phyloP scores from a whole-genome alignment of 1,140 invertebrate species.

The Meloidogyne hapla region DNA sequence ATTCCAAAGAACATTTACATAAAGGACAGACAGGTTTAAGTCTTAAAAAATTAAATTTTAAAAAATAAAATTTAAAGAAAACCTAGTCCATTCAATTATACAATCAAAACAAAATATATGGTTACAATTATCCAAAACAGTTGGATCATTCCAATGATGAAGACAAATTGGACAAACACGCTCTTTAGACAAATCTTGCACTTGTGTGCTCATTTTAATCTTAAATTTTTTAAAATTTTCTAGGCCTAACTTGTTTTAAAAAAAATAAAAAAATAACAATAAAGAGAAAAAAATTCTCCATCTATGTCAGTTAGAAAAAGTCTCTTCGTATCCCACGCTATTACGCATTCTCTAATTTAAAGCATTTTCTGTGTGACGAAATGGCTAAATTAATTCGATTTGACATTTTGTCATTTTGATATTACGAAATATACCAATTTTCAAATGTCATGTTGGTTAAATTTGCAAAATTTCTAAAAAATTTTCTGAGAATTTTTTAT shows the following conservation, averaged over 20 bases:
- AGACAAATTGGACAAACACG: conserved; percentile 31
- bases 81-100: conserved; percentile 37
- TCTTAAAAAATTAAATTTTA: neutral
- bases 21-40: conserved; percentile 27
- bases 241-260: neutral
- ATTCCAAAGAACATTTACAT: conserved; percentile 27
- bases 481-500: too few relatives aligned
- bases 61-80: neutral
- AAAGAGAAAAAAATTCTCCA: too few relatives aligned
- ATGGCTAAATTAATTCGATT: too few relatives aligned
- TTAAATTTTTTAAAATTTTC: neutral
- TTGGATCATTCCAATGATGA: conserved; percentile 27
- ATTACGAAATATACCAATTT: too few relatives aligned
- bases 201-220: neutral
- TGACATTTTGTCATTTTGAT: too few relatives aligned
- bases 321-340: too few relatives aligned
- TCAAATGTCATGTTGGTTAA: too few relatives aligned
- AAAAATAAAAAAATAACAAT: too few relatives aligned
- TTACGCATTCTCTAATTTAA: too few relatives aligned
- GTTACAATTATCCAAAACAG: conserved; percentile 28
- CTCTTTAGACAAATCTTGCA: neutral
- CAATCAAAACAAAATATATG: conserved; percentile 40
- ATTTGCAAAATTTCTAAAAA: too few relatives aligned
- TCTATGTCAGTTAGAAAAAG: too few relatives aligned
- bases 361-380: too few relatives aligned